These are phyloP conservation scores for Lottia gigantea DNA, from an alignment of 2,888 invertebrate species.

Conservation along the genomic window DNA sequence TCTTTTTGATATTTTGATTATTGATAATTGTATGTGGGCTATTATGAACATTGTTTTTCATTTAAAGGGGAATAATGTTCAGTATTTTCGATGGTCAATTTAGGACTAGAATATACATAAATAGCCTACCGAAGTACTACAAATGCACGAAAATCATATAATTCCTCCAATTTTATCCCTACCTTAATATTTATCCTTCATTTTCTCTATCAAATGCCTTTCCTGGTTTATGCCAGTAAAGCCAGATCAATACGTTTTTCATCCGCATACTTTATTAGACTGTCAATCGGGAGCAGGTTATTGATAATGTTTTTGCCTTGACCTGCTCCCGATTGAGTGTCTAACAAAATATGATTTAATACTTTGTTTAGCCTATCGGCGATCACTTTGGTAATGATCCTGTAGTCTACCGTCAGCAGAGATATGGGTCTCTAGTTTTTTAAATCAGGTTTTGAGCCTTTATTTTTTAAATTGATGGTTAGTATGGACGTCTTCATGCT, in stretches of 20 bases:
- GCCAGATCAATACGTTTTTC: not conserved
- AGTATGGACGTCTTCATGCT: not conserved
- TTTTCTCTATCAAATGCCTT: not conserved
- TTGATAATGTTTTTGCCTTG: not conserved
- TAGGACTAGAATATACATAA: too few relatives aligned
- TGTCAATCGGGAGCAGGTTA: not conserved
- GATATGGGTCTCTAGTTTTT: not conserved
- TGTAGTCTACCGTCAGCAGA: not conserved
- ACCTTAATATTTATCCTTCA: too few relatives aligned
- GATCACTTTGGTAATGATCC: not conserved
- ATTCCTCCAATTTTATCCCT: too few relatives aligned
- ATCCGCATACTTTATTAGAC: not conserved
- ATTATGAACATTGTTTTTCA: too few relatives aligned
- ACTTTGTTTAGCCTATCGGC: not conserved
- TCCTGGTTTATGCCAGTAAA: not conserved
- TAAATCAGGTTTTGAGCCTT: not conserved
- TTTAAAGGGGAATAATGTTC: too few relatives aligned
- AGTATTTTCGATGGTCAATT: too few relatives aligned
- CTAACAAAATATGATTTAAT: not conserved
- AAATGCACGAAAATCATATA: too few relatives aligned
- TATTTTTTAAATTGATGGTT: not conserved
- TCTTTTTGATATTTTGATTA: too few relatives aligned
- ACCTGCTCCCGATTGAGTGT: not conserved
- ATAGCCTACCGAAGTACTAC: too few relatives aligned
- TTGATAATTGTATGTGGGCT: too few relatives aligned